A percentile compares a stretch with the other conserved stretches of the same genome.
Conservation (phyloP, 64 coral and sea anemone species). For the Montipora foliosa region DNA sequence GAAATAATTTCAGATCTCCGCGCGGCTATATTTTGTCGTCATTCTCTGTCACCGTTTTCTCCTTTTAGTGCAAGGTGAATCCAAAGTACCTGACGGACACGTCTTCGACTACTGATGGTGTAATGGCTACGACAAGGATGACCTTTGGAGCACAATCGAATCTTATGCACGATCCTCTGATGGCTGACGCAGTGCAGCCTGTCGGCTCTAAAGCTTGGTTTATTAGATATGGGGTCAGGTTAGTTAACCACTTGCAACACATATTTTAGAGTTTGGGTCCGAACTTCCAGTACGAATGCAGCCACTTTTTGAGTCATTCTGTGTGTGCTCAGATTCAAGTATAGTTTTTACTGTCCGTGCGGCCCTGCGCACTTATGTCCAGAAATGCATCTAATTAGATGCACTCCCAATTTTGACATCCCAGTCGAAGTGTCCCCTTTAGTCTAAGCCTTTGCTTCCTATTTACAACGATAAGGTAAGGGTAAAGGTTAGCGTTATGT, state of each 20-base stretch:
- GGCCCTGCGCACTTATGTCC: no score
- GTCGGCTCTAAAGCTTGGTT: conserved; percentile 12
- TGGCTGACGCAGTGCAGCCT: conserved; percentile 49
- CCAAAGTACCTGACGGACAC: background rate
- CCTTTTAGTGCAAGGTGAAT: conserved; percentile 66
- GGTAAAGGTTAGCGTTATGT: no score
- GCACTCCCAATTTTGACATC: no score
- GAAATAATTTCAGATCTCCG: background rate
- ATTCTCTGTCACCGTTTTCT: background rate
- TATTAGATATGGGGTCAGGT: conserved; percentile 46
- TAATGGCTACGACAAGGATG: conserved; percentile 60
- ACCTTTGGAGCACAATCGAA: background rate
- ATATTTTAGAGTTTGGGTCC: no score
- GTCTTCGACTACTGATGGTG: conserved; percentile 36
- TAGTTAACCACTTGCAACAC: background rate
- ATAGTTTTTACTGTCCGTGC: no score
- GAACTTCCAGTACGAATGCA: no score
- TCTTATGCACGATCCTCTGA: conserved; percentile 29
- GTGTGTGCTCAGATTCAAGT: no score
- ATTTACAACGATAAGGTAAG: no score
- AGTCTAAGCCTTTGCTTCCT: no score
- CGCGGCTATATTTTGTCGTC: background rate
- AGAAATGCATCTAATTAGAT: no score
- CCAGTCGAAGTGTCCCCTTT: no score
- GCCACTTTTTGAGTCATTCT: no score